Base-by-base conservation (phyloP, 1,140 invertebrate species). In the Maniola jurtina region DNA sequence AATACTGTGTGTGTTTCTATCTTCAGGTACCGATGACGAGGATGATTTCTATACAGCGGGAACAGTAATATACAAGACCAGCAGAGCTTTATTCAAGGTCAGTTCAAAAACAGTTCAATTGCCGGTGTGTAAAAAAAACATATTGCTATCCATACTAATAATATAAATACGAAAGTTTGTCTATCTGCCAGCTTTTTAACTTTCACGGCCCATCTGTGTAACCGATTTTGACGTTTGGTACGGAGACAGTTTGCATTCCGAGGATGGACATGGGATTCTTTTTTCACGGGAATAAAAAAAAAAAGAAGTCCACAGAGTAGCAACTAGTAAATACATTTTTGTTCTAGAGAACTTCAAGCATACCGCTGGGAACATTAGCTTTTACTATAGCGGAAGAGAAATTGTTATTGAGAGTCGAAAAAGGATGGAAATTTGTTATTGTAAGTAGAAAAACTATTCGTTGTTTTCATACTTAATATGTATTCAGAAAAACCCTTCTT, bases 401-500 rank as follows among this genome's bases (percentile, higher is more conserved):
- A 55, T 72, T 89, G 16, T 64, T 89, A 25, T 50, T 89, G 57
- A 71, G 80, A 61, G 83, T 86, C 4, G 76, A 84, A 64, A 65
- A 72, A 15, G 87, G 84, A 45, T 89, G 87, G 87, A 79, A 81
- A 63, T 59, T 82, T 63, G 75, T 89, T 64, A 35, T 69, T 64
- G 86, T 89, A 73, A 79, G 75, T 72, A 64, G 64, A 15, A 14
- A 33, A 15, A 54, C 38, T 59, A 58, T 50, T 57, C 9, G 25
- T 25, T 47, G 11, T 45, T 9, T 45, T 34, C 25, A 25, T 25
- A 4, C 25, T 25, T 25, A n/a, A n/a, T n/a, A 25, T 25, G 25
- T 25, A 25, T 25, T 25, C 25, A n/a, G 25, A 25, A 25, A 25
- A 25, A 25, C 25, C 25, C 25, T 25, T 25, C 25, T 25, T 25